phyloP scores from a whole-genome alignment of 2,888 invertebrate species.

The Cantharis rustica region DNA sequence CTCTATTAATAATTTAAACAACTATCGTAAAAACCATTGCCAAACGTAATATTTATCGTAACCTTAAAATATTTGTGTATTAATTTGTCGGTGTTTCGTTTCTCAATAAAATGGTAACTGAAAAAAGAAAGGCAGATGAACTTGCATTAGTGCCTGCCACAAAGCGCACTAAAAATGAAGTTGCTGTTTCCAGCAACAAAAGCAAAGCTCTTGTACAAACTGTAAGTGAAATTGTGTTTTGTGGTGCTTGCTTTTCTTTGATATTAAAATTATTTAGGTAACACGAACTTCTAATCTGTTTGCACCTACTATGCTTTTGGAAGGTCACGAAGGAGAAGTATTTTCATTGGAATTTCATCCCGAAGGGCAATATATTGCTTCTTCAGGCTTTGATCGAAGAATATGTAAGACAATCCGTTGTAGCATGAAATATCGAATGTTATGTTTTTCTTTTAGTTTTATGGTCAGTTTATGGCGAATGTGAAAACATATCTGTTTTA shows the following conservation, averaged over 20 bases:
- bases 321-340: conserved; percentile 97
- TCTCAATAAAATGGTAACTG: conserved; percentile 49
- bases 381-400: conserved; percentile 93
- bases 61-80: background rate
- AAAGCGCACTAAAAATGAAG: conserved; percentile 74
- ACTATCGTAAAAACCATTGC: background rate
- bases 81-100: background rate
- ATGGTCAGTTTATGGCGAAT: conserved; percentile 98
- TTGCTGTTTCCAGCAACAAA: conserved; percentile 70
- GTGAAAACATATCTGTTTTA: conserved; percentile 94
- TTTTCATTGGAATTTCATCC: conserved; percentile 93
- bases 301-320: conserved; percentile 93
- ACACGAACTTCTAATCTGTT: conserved; percentile 82
- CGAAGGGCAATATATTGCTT: conserved; percentile 92
- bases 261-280: conserved; percentile 4
- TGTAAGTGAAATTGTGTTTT: conserved; percentile 58
- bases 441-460: conserved; percentile 66
- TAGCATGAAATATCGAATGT: background rate
- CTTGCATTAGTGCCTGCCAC: conserved; percentile 64
- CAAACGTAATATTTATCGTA: background rate
- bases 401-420: conserved; percentile 74
- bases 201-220: conserved; percentile 77
- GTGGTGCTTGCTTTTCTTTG: background rate
- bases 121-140: conserved; percentile 70
- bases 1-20: background rate